Conservation (phyloP, 2,113 vertebrate species). For the Albula goreensis region DNA sequence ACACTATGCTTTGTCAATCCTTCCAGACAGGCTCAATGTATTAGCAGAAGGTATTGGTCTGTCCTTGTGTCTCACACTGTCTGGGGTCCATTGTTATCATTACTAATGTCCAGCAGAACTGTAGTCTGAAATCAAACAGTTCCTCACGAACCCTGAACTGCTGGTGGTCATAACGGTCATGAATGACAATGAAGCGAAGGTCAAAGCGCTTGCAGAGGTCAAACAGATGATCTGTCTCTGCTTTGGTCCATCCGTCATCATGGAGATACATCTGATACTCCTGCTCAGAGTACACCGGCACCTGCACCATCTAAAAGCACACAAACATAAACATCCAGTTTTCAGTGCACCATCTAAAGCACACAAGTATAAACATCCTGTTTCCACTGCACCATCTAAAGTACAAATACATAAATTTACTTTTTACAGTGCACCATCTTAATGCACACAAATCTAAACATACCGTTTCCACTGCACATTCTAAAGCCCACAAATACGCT, state of each 20-base stretch:
- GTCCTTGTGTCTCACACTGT: too few relatives aligned
- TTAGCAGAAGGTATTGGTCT: too few relatives aligned
- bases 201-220: constrained; percentile 95
- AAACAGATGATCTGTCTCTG: constrained; percentile 95
- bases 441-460: too few relatives aligned
- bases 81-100: not conserved
- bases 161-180: constrained; percentile 95
- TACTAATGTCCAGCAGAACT: not conserved
- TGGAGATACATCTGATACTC: constrained; percentile 97
- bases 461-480: too few relatives aligned
- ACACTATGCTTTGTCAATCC: too few relatives aligned
- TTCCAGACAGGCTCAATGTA: too few relatives aligned
- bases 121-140: not conserved
- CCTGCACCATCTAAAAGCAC: constrained; percentile 81
- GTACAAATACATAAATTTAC: too few relatives aligned
- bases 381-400: too few relatives aligned
- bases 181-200: constrained; percentile 90
- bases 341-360: not conserved
- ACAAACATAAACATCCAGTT: not conserved
- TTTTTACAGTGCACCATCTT: too few relatives aligned
- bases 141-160: constrained; percentile 86
- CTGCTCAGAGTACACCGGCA: constrained; percentile 95
- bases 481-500: too few relatives aligned
- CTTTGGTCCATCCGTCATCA: constrained; percentile 95
- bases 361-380: too few relatives aligned